These are phyloP conservation scores for Bufotes viridis DNA, from an alignment of 2,797 vertebrate species.

Conservation along the genomic window DNA sequence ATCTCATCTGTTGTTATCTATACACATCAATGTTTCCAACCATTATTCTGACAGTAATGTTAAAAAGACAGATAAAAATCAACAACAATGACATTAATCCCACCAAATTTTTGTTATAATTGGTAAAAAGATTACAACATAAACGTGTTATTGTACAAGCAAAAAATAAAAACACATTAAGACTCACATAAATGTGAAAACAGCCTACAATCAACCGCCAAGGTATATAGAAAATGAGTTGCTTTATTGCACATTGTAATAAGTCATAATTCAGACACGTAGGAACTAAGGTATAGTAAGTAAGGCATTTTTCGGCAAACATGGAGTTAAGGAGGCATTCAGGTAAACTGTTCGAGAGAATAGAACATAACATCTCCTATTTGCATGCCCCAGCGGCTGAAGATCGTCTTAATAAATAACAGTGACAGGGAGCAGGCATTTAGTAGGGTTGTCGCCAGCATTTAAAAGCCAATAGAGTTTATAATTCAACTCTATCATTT, in stretches of 20 bases:
- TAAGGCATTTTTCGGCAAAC: neutral
- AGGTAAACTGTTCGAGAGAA: constrained; percentile 38
- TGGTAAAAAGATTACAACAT: neutral
- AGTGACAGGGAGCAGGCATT: constrained; percentile 75
- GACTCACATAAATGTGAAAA: neutral
- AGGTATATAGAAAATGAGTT: neutral
- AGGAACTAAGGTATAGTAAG: neutral
- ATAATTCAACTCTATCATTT: constrained; percentile 85
- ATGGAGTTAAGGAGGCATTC: constrained; percentile 9
- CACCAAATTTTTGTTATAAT: neutral
- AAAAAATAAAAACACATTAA: neutral
- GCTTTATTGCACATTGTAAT: neutral
- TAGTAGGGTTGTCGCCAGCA: constrained; percentile 81
- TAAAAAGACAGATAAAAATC: neutral
- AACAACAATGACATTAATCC: neutral
- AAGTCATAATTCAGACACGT: neutral
- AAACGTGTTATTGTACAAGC: neutral
- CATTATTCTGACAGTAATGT: neutral
- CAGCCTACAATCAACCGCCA: neutral
- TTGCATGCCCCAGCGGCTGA: constrained; percentile 72
- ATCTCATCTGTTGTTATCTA: neutral
- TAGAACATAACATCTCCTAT: constrained; percentile 65
- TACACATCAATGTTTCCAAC: neutral
- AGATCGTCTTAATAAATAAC: constrained; percentile 81
- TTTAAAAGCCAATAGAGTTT: constrained; percentile 86